Base-by-base conservation (phyloP, 2,113 vertebrate genomes). In the Carollia perspicillata region DNA sequence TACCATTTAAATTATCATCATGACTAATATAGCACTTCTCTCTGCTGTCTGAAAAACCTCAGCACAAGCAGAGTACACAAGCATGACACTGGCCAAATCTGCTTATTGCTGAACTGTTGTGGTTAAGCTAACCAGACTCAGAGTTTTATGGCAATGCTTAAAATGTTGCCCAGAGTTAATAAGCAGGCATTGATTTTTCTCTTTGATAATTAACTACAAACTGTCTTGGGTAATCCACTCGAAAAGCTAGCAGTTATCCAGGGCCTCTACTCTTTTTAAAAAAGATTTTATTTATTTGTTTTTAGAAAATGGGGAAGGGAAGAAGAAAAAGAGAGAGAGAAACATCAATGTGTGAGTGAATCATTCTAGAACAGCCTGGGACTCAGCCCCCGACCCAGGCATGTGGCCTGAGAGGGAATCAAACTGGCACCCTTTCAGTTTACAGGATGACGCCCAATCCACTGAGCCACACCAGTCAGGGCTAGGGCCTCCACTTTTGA, bases 161-260 rank as follows among this genome's bases (percentile, higher is more conserved):
- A 75, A 90, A 93, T 65, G 75, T 78, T 58, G 10, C 88, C 44
- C 2, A 35, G 69, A 84, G 40, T 89, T 96, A 93, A 95, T 95
- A 95, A 96, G 47, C 35, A 78, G 42, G 55, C 35, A 90, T 88
- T 83, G 78, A 92, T 78, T 97, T 97, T 89, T 93, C 65, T 68
- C 37, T 96, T 96, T 87, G 79, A 75, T 93, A 93, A 95, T 96
- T 95, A 96, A 95, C 69, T 93, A 47, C 11, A 72, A 60, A 72
- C 53, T 85, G 4, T 51, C 44, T 51, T 89, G 30, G 35, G 51
- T 60, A 90, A 97, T 89, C 33, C 26, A 58, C 0, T 63, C 0
- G 8, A 95, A 89, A 71, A 55, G 30, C n/a, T 55, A 30, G 20
- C 37, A 26, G 44, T 79, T 75, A 18, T 86, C 69, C 28, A 16